phyloP scores from a whole-genome alignment of 1,140 invertebrate species.

The Drosophila kikkawai region DNA sequence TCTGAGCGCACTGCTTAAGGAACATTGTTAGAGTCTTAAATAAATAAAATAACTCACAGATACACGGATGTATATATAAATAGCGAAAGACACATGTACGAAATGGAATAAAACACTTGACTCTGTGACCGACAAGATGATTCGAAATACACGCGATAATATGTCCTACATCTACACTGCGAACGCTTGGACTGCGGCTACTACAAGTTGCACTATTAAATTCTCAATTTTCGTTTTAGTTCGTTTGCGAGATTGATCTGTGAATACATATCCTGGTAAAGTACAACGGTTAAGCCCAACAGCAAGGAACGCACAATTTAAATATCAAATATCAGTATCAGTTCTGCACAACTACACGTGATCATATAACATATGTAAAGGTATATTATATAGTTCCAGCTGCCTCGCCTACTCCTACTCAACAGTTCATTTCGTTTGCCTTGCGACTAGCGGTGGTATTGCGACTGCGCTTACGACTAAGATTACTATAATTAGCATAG shows the following conservation, averaged over 20 bases:
- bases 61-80: constrained; percentile 24
- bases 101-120: constrained; percentile 38
- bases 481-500: constrained; percentile 70
- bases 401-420: constrained; percentile 26
- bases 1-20: constrained; percentile 61
- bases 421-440: constrained; percentile 67
- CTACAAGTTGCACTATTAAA: constrained; percentile 39
- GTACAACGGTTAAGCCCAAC: constrained; percentile 45
- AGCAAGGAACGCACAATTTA: constrained; percentile 57
- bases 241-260: constrained; percentile 19
- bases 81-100: constrained; percentile 41
- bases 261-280: constrained; percentile 11
- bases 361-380: constrained; percentile 55
- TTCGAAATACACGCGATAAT: constrained; percentile 50
- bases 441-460: constrained; percentile 79
- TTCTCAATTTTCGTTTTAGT: constrained; percentile 9
- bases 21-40: constrained; percentile 65
- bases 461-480: constrained; percentile 66
- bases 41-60: constrained; percentile 36
- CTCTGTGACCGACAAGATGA: constrained; percentile 49
- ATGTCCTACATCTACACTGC: constrained; percentile 42
- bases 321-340: constrained; percentile 68
- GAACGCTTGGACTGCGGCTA: constrained; percentile 35
- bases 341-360: constrained; percentile 65
- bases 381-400: constrained; percentile 48